These are phyloP conservation scores for Menura novaehollandiae DNA, from an alignment of 2,113 vertebrate species.

Conservation along the genomic window DNA sequence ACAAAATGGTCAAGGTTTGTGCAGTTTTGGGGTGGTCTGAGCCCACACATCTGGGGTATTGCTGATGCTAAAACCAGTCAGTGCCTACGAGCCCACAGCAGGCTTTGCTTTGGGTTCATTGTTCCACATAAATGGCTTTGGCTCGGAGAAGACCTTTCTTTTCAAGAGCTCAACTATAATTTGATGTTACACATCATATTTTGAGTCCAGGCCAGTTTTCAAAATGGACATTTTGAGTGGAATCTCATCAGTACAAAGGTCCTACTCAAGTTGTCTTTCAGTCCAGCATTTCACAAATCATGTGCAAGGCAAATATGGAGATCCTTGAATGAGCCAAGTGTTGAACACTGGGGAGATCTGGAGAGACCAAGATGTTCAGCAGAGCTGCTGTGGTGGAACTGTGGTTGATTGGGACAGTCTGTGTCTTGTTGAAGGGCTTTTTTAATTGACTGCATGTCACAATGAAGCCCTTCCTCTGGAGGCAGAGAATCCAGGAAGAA, in stretches of 20 bases:
- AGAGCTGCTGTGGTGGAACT: not conserved
- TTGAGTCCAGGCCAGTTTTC: not conserved
- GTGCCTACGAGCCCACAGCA: accelerated
- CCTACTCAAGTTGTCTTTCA: not conserved
- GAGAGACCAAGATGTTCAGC: not conserved
- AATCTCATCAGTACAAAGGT: not conserved
- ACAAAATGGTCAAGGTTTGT: not conserved
- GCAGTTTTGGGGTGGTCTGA: not conserved
- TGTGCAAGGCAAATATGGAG: not conserved
- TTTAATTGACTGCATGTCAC: not conserved
- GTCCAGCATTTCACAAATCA: not conserved
- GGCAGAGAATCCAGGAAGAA: not conserved
- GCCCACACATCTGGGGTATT: not conserved
- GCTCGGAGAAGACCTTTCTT: not conserved
- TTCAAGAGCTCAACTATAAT: not conserved
- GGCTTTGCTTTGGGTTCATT: not conserved
- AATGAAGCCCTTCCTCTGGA: not conserved
- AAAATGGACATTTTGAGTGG: not conserved
- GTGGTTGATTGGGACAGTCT: accelerated
- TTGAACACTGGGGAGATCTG: not conserved
- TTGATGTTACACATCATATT: not conserved
- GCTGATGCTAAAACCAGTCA: not conserved
- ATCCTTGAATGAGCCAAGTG: not conserved
- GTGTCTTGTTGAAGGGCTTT: not conserved
- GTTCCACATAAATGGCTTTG: not conserved